Conservation (phyloP, 2,113 vertebrate genomes). For the Syrrhaptes paradoxus region DNA sequence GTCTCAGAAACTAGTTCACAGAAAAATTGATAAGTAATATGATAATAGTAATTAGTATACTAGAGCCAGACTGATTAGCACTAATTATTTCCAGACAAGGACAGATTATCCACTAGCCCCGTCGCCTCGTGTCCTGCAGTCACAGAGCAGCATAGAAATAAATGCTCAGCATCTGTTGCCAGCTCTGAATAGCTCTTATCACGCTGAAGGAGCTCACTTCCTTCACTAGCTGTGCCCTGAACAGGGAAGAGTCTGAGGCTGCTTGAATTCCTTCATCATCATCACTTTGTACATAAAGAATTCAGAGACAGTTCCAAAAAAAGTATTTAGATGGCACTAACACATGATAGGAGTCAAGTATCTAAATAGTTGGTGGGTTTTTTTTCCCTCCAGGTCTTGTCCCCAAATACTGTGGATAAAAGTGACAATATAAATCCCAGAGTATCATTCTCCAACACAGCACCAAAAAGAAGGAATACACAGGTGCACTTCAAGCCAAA, state of each 20-base stretch:
- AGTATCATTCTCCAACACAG: not conserved
- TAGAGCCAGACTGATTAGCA: not conserved
- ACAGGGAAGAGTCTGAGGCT: not conserved
- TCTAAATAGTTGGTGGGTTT: not conserved
- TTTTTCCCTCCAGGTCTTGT: not conserved
- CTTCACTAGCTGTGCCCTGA: not conserved
- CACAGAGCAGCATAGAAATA: not conserved
- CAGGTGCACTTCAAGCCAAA: not conserved
- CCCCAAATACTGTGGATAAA: not conserved
- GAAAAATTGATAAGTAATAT: not conserved
- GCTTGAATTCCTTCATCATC: not conserved
- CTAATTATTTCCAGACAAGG: not conserved
- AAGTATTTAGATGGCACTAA: not conserved
- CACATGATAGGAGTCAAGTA: not conserved
- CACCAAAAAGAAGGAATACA: not conserved
- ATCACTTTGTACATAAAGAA: fast-evolving
- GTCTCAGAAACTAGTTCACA: not conserved
- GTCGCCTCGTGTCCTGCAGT: not conserved
- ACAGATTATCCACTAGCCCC: not conserved
- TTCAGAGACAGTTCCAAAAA: not conserved
- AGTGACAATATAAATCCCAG: not conserved
- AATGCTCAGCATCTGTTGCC: not conserved
- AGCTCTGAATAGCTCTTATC: not conserved
- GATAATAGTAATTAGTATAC: not conserved
- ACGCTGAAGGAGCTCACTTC: not conserved